A percentile compares a stretch with the other conserved stretches of the same genome.
Conservation (phyloP, 1,140 invertebrate species). For the Drosophila biarmipes region DNA sequence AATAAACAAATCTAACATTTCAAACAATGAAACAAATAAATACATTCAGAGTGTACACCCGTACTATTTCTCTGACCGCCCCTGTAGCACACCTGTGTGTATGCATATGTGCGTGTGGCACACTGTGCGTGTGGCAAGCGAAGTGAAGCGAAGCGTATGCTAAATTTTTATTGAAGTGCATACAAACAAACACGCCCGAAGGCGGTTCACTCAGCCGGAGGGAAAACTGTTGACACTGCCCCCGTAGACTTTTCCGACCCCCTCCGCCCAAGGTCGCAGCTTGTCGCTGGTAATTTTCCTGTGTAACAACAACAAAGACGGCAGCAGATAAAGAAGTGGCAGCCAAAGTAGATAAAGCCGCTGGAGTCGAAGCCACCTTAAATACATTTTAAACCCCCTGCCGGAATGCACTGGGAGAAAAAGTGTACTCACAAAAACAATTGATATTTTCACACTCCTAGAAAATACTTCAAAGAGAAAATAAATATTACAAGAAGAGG, state of each 20-base stretch:
- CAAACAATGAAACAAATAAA: too few species aligned
- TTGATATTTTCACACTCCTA: too few species aligned
- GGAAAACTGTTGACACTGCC: constrained; percentile 53
- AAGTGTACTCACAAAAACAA: too few species aligned
- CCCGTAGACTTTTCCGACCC: constrained; percentile 22
- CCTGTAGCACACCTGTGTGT: constrained; percentile 4
- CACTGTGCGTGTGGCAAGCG: constrained; percentile 59
- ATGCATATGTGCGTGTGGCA: constrained; percentile 9
- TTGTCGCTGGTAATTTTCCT: constrained; percentile 60
- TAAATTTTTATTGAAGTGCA: constrained; percentile 80
- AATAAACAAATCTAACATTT: too few species aligned
- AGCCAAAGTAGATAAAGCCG: constrained; percentile 24
- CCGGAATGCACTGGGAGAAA: constrained; percentile 12
- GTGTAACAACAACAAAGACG: constrained; percentile 23
- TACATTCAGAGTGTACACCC: too few species aligned
- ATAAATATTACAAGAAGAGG: not conserved
- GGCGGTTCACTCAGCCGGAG: constrained; percentile 48
- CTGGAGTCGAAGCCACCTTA: constrained; percentile 36
- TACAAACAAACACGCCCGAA: constrained; percentile 69
- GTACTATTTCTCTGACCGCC: not conserved
- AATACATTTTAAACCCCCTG: constrained; percentile 53
- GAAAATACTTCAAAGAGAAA: not conserved
- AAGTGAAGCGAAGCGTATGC: constrained; percentile 76
- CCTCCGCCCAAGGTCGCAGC: not conserved
- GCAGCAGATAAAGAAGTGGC: constrained; percentile 16